phyloP scores from a whole-genome alignment of 2,797 vertebrate genomes.

The Paguma larvata region DNA sequence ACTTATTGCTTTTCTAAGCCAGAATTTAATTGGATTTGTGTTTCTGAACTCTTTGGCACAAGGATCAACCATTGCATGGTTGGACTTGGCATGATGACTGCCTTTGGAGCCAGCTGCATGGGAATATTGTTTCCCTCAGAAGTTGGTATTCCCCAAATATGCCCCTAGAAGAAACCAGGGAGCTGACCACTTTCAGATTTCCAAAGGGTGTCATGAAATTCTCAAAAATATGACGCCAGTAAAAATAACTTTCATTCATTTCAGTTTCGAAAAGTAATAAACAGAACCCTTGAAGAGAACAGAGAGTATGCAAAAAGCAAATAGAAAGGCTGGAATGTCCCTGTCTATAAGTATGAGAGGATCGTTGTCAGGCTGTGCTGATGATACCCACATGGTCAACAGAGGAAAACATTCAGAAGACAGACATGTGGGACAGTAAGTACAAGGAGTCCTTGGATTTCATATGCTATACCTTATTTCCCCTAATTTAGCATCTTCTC shows the following conservation, averaged over 20 bases:
- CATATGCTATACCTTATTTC: background rate
- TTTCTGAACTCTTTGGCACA: slow-evolving; percentile 79
- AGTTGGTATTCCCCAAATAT: slow-evolving; percentile 46
- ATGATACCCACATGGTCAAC: background rate
- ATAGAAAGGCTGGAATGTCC: background rate
- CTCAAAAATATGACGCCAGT: background rate
- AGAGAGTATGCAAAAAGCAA: background rate
- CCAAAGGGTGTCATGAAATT: slow-evolving; percentile 21
- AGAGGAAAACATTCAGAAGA: background rate
- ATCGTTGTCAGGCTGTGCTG: accelerated
- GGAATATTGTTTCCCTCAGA: slow-evolving; percentile 52
- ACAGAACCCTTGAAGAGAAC: background rate
- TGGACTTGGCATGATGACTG: slow-evolving; percentile 50
- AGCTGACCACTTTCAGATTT: slow-evolving; percentile 31
- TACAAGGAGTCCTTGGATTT: background rate
- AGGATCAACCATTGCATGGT: slow-evolving; percentile 34
- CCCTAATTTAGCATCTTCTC: background rate
- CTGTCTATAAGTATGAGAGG: background rate
- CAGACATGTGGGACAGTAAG: background rate
- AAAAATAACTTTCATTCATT: slow-evolving; percentile 14
- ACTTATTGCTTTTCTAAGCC: slow-evolving; percentile 78
- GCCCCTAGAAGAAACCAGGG: background rate
- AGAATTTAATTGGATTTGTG: slow-evolving; percentile 84
- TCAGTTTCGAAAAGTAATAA: slow-evolving; percentile 41
- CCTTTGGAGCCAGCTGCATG: slow-evolving; percentile 46